Evolutionary conservation across 1,140 invertebrate species (phyloP), one percentile per base, ranked within the genome.

Genomic region (Zaprionus kolodkinae): DNA sequence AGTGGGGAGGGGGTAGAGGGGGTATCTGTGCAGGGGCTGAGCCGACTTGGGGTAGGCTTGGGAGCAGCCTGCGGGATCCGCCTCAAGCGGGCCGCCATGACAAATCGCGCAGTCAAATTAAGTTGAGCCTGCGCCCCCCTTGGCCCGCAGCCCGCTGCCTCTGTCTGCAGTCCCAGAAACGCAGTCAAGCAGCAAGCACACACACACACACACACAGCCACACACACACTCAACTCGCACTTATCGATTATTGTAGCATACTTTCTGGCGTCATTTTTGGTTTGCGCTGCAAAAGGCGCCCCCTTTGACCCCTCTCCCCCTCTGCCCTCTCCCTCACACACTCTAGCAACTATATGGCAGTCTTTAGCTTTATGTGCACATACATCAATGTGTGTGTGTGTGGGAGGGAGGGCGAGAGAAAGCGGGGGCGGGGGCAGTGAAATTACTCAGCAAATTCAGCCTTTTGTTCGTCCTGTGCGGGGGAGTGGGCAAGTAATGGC

Each of bases 241-340:
- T 78, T 88, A 88, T 88, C 72, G 85, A 88, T 88, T 88, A 89
- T 85, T 88, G 85, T 81, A 89, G 85, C 81, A 88, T 89, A 88
- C 85, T 88, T 88, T 76, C 72, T 63, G 75, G 81, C 85, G 85
- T 81, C 63, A 76, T 78, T 71, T 64, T 59, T 36, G 30, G 45
- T 48, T 63, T 50, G 45, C 17, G 45, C 45, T 50, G 45, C 45
- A 17, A 50, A 45, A 7, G 2, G 40, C 7, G 6, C 6, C 40
- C 40, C 40, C n/a, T 15, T 6, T 9, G 6, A 2, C 40, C 40
- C 13, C 13, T 15, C 2, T 13, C 0, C n/a, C 40, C 40, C n/a
- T 6, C n/a, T 12, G 1, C 36, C 36, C 36, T 10, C 1, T 0
- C 35, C 3, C n/a, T 15, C n/a, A 0, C 40, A 0, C 40, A 45